phyloP scores from a whole-genome alignment of 2,797 vertebrate genomes.

The Brachymystax lenok region DNA sequence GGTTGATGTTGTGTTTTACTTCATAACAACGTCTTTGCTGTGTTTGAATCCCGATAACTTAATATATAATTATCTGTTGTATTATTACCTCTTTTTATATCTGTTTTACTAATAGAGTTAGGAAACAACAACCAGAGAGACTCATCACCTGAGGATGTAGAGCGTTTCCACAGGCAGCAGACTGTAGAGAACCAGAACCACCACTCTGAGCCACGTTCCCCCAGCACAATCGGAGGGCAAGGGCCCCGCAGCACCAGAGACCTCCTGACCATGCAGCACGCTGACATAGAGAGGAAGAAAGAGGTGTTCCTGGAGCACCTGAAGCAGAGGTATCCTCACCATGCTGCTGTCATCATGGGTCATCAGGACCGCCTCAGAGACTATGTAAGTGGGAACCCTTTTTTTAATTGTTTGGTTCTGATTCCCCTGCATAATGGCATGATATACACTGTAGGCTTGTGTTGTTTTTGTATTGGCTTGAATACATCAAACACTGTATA shows the following conservation, averaged over 20 bases:
- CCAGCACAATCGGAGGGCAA: slow-evolving; percentile 77
- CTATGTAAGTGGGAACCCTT: slow-evolving; percentile 47
- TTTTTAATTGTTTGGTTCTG: neutral
- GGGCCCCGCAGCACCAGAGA: slow-evolving; percentile 79
- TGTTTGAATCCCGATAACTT: neutral
- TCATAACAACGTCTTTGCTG: neutral
- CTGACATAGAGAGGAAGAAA: slow-evolving; percentile 84
- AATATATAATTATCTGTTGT: neutral
- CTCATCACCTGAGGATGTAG: slow-evolving; percentile 78
- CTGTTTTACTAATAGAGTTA: slow-evolving; percentile 64
- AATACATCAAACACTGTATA: neutral
- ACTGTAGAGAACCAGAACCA: slow-evolving; percentile 23
- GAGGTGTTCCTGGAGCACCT: slow-evolving; percentile 90
- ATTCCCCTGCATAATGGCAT: neutral
- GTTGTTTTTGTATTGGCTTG: neutral
- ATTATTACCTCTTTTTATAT: neutral
- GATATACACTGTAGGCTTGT: neutral
- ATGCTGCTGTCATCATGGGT: slow-evolving; percentile 87
- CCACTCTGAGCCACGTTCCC: slow-evolving; percentile 27
- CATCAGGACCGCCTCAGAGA: slow-evolving; percentile 85
- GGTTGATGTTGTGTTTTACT: neutral
- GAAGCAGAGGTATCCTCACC: slow-evolving; percentile 88
- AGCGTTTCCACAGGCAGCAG: slow-evolving; percentile 77
- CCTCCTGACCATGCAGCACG: slow-evolving; percentile 83
- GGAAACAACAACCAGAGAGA: slow-evolving; percentile 72